A percentile compares a stretch with the other conserved stretches of the same genome.
phyloP scores from a whole-genome alignment of 2,113 vertebrate genomes.

The Sebastes schlegelii region DNA sequence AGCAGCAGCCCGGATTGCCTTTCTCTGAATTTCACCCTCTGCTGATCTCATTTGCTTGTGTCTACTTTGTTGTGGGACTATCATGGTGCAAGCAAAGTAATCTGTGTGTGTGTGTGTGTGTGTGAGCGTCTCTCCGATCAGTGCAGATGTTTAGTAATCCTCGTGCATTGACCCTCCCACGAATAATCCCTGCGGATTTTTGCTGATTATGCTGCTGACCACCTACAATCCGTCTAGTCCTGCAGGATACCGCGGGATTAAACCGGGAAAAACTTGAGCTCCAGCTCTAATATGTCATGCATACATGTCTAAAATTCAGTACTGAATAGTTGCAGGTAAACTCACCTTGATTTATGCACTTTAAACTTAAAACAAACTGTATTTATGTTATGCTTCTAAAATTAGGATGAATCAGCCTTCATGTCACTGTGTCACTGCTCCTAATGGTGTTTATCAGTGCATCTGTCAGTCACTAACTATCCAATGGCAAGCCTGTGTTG shows the following conservation, averaged over 20 bases:
- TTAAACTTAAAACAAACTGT: background rate
- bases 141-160: conserved; percentile 84
- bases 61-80: conserved; percentile 68
- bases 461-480: conserved; percentile 49
- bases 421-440: background rate
- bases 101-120: conserved; percentile 30
- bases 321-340: background rate
- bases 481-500: conserved; percentile 12
- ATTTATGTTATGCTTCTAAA: background rate
- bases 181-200: conserved; percentile 72
- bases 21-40: conserved; percentile 63
- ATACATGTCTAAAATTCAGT: background rate
- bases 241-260: conserved; percentile 5
- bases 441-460: conserved; percentile 39
- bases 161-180: conserved; percentile 60
- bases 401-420: conserved; percentile 17
- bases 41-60: conserved; percentile 58
- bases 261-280: background rate
- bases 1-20: conserved; percentile 42
- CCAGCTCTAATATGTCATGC: no score
- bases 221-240: conserved; percentile 31
- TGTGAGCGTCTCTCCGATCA: conserved; percentile 31
- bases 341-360: background rate
- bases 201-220: conserved; percentile 58
- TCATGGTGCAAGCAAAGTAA: conserved; percentile 60